These are phyloP conservation scores for Pantelozetes paolii DNA, from an alignment of 2,888 invertebrate species.

Conservation along the genomic window DNA sequence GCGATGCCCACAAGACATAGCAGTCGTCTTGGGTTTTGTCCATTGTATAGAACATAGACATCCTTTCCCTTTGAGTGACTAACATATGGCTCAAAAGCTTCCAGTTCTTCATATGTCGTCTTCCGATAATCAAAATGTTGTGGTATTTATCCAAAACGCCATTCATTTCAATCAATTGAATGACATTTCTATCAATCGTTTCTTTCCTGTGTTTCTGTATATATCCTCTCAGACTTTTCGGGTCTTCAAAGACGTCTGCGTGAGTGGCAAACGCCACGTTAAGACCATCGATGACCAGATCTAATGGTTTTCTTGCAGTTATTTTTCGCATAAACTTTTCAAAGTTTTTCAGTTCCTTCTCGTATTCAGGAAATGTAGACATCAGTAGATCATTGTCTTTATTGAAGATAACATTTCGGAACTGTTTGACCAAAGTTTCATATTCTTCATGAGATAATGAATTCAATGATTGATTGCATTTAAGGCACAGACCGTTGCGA, in stretches of 20 bases:
- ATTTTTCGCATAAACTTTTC: background rate
- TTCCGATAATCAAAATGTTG: conserved; percentile 37
- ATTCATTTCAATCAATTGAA: conserved; percentile 8
- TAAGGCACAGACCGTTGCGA: conserved; percentile 27
- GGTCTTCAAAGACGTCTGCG: background rate
- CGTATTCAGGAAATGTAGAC: conserved; percentile 29
- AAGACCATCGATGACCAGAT: conserved; percentile 40
- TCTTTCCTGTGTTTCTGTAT: background rate
- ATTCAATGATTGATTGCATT: conserved; percentile 14
- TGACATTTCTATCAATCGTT: conserved; percentile 26
- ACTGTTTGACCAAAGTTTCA: background rate
- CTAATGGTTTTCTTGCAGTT: conserved; percentile 9
- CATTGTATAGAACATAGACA: conserved; percentile 21
- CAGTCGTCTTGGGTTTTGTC: conserved; percentile 41
- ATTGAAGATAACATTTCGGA: conserved; percentile 20
- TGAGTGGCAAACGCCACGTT: conserved; percentile 35
- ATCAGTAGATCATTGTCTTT: conserved; percentile 35
- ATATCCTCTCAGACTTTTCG: conserved; percentile 13
- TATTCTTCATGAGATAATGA: conserved; percentile 23
- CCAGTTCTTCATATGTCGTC: conserved; percentile 41
- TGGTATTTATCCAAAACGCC: conserved; percentile 23
- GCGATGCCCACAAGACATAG: conserved; percentile 37
- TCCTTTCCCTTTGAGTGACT: background rate
- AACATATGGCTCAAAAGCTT: background rate
- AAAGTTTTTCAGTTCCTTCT: conserved; percentile 34